Conservation (phyloP, 2,113 vertebrate genomes). For the Isurus oxyrinchus region DNA sequence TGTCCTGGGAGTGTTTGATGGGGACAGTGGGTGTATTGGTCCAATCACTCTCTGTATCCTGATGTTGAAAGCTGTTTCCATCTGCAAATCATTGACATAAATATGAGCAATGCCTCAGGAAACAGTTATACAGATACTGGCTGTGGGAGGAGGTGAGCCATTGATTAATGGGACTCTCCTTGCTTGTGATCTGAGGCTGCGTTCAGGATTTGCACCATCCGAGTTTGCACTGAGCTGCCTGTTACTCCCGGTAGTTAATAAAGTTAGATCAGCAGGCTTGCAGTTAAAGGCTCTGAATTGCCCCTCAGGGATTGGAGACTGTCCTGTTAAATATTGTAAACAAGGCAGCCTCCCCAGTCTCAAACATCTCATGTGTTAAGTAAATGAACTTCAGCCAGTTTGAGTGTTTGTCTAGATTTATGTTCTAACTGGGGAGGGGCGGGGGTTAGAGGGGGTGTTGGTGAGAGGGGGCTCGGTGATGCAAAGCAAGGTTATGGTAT, state of each 20-base stretch:
- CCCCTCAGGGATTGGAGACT: neutral
- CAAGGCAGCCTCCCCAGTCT: neutral
- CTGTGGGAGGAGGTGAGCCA: neutral
- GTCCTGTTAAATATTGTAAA: neutral
- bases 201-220: neutral
- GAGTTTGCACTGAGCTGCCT: neutral
- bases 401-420: neutral
- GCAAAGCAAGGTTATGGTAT: neutral
- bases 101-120: neutral
- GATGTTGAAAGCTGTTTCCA: neutral
- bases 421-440: neutral
- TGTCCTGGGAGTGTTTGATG: neutral
- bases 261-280: neutral
- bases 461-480: too few species aligned
- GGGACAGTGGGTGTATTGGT: too few species aligned
- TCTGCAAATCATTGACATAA: neutral
- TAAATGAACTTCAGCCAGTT: neutral
- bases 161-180: neutral
- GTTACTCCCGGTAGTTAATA: neutral
- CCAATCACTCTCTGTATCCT: too few species aligned
- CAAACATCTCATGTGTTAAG: neutral
- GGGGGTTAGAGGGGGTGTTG: too few species aligned
- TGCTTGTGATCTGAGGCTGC: neutral
- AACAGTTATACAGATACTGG: neutral
- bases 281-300: neutral